Conservation (phyloP, 2,888 invertebrate species). For the Chydorus sphaericus region DNA sequence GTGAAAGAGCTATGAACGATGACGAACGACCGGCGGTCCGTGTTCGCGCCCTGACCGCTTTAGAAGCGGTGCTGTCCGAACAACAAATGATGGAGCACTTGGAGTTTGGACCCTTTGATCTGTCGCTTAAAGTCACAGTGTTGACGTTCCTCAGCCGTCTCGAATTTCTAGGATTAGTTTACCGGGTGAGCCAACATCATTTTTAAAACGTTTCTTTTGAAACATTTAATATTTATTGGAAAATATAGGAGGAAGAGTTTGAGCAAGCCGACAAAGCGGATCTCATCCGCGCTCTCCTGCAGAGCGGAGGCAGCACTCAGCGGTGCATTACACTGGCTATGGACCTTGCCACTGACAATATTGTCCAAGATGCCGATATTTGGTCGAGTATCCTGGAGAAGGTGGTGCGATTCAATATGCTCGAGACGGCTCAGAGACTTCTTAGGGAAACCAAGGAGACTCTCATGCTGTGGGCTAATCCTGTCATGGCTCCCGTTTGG, state of each 20-base stretch:
- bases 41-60: background rate
- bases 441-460: constrained; percentile 3
- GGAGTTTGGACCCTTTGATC: background rate
- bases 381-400: background rate
- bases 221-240: too few species aligned
- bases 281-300: background rate
- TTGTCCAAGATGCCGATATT: constrained; percentile 4
- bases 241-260: constrained; percentile 8
- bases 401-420: constrained; percentile 9
- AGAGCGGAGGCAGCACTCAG: constrained; percentile 5
- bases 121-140: background rate
- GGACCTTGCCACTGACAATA: background rate
- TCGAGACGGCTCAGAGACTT: constrained; percentile 7
- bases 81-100: background rate
- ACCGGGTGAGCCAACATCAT: background rate
- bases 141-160: constrained; percentile 4
- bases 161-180: constrained; percentile 4
- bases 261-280: constrained; percentile 4
- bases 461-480: constrained; percentile 1
- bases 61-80: constrained; percentile 7
- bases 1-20: constrained; percentile 1
- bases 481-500: constrained; percentile 12
- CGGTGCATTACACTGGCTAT: background rate
- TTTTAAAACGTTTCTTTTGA: background rate
- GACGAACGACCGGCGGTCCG: background rate